Base-by-base conservation (phyloP, 2,888 invertebrate genomes). In the Tricholauxania praeusta region DNA sequence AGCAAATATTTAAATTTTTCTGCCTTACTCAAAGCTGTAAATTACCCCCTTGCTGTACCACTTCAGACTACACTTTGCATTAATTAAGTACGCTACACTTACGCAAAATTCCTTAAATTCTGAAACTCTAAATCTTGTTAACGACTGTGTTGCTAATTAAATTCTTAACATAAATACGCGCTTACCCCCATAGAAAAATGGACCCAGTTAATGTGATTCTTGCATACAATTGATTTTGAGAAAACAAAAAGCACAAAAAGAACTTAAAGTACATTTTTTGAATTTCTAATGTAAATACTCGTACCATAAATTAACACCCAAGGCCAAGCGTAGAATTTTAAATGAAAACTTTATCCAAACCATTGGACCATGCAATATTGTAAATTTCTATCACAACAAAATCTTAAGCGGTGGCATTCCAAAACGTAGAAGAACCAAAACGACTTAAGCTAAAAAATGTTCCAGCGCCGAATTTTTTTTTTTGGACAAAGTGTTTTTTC, bases 101-200 rank as follows among this genome's bases (percentile, higher is more conserved):
- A 19, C 53, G 49, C 51, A 15, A 48, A 49, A 49, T 59, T 48
- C 28, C 52, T n/a, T 22, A 51, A 64, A 22, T 49, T 6, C 64
- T 64, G 47, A 28, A 12, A 48, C 39, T 22, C n/a, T 60, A 69
- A 69, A 69, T 69, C 60, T 51, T 49, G 51, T 60, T 60, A 60
- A 59, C 69, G 60, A 52, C 60, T 60, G 69, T 55, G 39, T 39
- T 62, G 51, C 62, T 60, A 70, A 70, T 70, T 70, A 70, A 70
- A 70, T 70, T 70, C 70, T 51, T 70, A 51, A 14, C 57, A 59
- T 59, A 51, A 69, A 59, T 64, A 19, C 48, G 17, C 39, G n/a
- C 7, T 12, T 19, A 22, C 14, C 17, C 59, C 7, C 59, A 59
- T 59, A 19, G 6, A 59, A 12, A 22, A 22, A 59, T 14, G 17